Base-by-base conservation (phyloP, 2,888 invertebrate species). In the Molorchus minor region DNA sequence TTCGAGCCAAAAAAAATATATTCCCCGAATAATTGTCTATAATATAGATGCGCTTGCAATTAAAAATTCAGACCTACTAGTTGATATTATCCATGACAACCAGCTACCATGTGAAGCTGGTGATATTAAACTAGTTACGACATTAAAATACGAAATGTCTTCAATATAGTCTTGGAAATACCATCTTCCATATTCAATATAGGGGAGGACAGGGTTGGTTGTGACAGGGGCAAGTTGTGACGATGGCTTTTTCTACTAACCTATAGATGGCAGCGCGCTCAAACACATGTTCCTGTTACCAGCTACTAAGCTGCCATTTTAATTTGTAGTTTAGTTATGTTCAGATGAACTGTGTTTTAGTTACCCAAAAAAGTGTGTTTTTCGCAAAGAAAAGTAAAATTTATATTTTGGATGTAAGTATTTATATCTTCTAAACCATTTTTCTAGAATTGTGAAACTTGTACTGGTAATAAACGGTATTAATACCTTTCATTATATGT, bases 151-250 rank as follows among this genome's bases (percentile, higher is more conserved):
- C n/a, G n/a, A n/a, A n/a, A n/a, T n/a, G n/a, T n/a, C n/a, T n/a
- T n/a, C n/a, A n/a, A n/a, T n/a, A n/a, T n/a, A n/a, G n/a, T n/a
- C n/a, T n/a, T n/a, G n/a, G n/a, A n/a, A n/a, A n/a, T n/a, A n/a
- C n/a, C n/a, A n/a, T n/a, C n/a, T n/a, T n/a, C n/a, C n/a, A n/a
- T n/a, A n/a, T n/a, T n/a, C n/a, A n/a, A n/a, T n/a, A n/a, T 40
- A 61, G 58, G 61, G 63, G 60, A 38, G 2, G 7, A 7, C 38
- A 15, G 15, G 7, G 38, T 12, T 38, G 15, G 38, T 38, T 38
- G 38, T 25, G 25, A 25, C 25, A 25, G 5, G 25, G 25, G 25
- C 8, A 5, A 8, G 25, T 25, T 25, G 25, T 25, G 25, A 25
- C 25, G 8, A 8, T 5, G 4, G 25, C 25, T 25, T 4, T 25